Percentiles rank a stretch among this genome's conserved stretches.
Conservation (phyloP, 2,888 invertebrate genomes). For the Amiota minor region DNA sequence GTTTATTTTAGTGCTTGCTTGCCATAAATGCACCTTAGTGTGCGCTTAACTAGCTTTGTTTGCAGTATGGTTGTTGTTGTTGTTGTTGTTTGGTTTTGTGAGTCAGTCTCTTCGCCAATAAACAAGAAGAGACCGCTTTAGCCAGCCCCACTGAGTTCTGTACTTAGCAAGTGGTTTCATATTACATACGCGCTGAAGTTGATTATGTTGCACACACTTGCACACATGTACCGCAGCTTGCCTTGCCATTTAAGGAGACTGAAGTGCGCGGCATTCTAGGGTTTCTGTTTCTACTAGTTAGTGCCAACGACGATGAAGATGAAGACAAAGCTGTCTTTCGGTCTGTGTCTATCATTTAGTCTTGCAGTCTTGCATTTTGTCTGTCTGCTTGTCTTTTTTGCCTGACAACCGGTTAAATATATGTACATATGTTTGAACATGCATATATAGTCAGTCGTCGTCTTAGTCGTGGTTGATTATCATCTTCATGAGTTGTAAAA, state of each 20-base stretch:
- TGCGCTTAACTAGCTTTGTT: too few relatives aligned
- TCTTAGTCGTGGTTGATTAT: not conserved
- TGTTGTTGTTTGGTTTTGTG: too few relatives aligned
- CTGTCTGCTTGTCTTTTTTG: not conserved
- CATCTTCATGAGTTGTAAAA: not conserved
- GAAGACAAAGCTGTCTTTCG: not conserved
- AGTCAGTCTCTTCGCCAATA: not conserved
- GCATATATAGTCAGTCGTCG: too few relatives aligned
- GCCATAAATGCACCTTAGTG: too few relatives aligned
- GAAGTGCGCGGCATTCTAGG: slow-evolving; percentile 7
- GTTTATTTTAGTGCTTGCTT: too few relatives aligned
- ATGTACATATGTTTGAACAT: too few relatives aligned
- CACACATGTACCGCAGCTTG: slow-evolving; percentile 3
- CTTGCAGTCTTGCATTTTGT: too few relatives aligned
- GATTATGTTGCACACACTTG: slow-evolving; percentile 14
- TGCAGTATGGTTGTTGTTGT: too few relatives aligned
- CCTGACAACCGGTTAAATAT: not conserved
- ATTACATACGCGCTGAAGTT: slow-evolving; percentile 7
- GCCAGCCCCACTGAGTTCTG: too few relatives aligned
- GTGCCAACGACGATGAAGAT: not conserved
- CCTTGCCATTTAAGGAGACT: slow-evolving; percentile 19
- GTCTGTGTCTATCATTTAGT: too few relatives aligned
- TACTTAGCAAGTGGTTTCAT: slow-evolving; percentile 12
- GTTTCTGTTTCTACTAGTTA: slow-evolving; percentile 16
- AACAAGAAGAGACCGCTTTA: too few relatives aligned